Evolutionary conservation across 2,888 invertebrate species (phyloP).

Genomic region (Drosophila demipolita): DNA sequence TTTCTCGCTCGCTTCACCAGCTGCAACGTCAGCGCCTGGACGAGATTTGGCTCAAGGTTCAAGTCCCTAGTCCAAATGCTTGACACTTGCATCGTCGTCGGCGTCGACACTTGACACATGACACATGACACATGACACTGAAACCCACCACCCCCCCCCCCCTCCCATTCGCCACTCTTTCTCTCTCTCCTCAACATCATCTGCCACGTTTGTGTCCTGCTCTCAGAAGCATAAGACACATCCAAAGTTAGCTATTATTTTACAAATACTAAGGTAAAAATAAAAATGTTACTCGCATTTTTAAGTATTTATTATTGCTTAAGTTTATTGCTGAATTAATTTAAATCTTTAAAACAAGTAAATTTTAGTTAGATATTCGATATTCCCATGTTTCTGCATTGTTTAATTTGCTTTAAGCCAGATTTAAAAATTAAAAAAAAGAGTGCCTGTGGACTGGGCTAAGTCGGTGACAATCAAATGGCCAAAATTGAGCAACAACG

Average conservation of each 20-base stretch:
- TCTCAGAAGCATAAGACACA: conserved; percentile 36
- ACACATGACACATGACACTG: conserved; percentile 41
- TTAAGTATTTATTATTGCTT: not conserved
- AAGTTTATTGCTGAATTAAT: not conserved
- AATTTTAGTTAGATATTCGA: not conserved
- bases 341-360: not conserved
- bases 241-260: not conserved
- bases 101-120: conserved; percentile 73
- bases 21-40: conserved; percentile 60
- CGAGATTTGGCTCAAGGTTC: conserved; percentile 46
- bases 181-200: conserved; percentile 4
- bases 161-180: not conserved
- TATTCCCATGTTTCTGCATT: not conserved
- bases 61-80: conserved; percentile 58
- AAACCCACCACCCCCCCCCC: not conserved
- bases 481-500: conserved; percentile 67
- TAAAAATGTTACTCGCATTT: not conserved
- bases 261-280: not conserved
- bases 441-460: conserved; percentile 28
- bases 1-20: conserved; percentile 34
- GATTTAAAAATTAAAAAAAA: not conserved
- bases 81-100: conserved; percentile 73
- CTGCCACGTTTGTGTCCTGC: conserved; percentile 26
- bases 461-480: conserved; percentile 59
- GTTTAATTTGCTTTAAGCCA: too few relatives aligned